Base-by-base conservation (phyloP, 2,888 invertebrate genomes). In the Lasioglossum malachurum region DNA sequence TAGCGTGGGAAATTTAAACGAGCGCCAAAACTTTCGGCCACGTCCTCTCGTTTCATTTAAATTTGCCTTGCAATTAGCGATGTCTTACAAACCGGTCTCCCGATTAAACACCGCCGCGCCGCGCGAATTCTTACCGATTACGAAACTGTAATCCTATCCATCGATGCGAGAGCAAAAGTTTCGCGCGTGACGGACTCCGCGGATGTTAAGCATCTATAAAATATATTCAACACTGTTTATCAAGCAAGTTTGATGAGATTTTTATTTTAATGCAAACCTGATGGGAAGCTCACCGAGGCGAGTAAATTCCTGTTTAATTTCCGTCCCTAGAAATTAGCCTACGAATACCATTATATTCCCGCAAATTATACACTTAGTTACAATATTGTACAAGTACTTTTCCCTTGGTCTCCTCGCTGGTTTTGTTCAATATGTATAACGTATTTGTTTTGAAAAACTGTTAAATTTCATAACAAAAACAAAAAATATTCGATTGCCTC, bases 1-100 rank as follows among this genome's bases (percentile, higher is more conserved):
- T 46, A 46, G 53, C 74, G 81, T 69, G 69, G 74, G 46, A 69
- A 67, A 82, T 80, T 82, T 74, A 46, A 82, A 82, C 82, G 38
- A n/a, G 41, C 60, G 71, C 57, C 7, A 44, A 23, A 72, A 83
- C 71, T 31, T 82, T 82, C 49, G 60, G n/a, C 8, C 75, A 23
- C 16, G 41, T 69, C 57, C 60, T 35, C n/a, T 4, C 23, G 49
- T 67, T 67, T 60, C 41, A 49, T 53, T 49, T 53, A 69, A 78
- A 71, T 78, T 78, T 53, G 12, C 53, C 49, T 53, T 53, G 27
- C 19, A n/a, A 71, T 41, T 23, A 19, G 38, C 38, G 77, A 38
- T 38, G 16, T 69, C 38, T n/a, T 67, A 35, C 67, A 67, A 35
- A 4, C 60, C 31, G 16, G 4, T 31, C 60, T n/a, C 16, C 7